A percentile compares a stretch with the other conserved stretches of the same genome.
Evolutionary conservation across 2,797 vertebrate genomes (phyloP).

Genomic region (Percopsis omiscomaycus): DNA sequence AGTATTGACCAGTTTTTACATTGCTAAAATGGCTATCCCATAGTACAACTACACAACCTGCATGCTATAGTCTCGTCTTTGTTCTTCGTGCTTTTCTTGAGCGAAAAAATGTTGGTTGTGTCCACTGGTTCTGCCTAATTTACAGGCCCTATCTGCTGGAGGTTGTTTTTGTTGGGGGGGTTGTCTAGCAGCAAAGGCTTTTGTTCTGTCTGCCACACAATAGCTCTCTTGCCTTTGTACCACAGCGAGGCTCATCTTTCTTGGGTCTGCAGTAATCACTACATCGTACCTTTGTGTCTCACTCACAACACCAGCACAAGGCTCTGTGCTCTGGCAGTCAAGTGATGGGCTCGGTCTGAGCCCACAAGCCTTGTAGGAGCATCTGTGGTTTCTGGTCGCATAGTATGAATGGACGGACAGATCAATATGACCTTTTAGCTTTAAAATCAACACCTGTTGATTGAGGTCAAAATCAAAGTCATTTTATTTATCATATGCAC

Average conservation of each 20-base stretch:
- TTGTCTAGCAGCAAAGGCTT: slow-evolving; percentile 43
- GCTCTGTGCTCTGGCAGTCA: slow-evolving; percentile 36
- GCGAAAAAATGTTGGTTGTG: slow-evolving; percentile 49
- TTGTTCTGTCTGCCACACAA: slow-evolving; percentile 55
- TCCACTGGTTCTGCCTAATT: slow-evolving; percentile 31
- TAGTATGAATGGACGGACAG: slow-evolving; percentile 13
- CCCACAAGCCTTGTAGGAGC: slow-evolving; percentile 8
- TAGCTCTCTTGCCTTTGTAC: slow-evolving; percentile 51
- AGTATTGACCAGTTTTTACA: slow-evolving; percentile 44
- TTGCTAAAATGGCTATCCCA: slow-evolving; percentile 17
- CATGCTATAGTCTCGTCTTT: slow-evolving; percentile 50
- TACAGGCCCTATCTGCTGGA: slow-evolving; percentile 20
- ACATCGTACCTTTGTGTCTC: slow-evolving; percentile 38
- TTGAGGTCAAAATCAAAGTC: no score
- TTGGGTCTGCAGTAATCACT: slow-evolving; percentile 58
- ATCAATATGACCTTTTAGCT: slow-evolving; percentile 28
- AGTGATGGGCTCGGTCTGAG: slow-evolving; percentile 20
- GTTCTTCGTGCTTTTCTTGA: slow-evolving; percentile 41
- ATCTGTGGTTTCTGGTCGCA: slow-evolving; percentile 17
- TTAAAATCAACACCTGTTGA: no score
- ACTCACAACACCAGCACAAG: slow-evolving; percentile 35
- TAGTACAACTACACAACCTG: slow-evolving; percentile 29
- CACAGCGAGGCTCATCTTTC: slow-evolving; percentile 46
- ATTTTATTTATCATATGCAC: no score
- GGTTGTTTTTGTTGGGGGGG: slow-evolving; percentile 40